Conservation (phyloP, 2,113 vertebrate genomes). For the Mustelus asterias region DNA sequence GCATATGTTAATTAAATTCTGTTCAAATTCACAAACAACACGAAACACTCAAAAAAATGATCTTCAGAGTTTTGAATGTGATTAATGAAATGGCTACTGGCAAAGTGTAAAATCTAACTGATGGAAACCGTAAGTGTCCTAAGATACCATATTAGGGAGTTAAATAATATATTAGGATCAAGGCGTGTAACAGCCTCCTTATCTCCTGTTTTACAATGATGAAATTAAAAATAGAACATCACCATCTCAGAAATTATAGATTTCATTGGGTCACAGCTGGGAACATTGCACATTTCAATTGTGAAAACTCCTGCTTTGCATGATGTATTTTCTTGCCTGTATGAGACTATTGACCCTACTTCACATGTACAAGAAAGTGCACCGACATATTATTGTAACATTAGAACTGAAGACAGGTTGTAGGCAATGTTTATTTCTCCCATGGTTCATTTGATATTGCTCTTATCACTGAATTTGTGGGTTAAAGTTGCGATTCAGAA, state of each 20-base stretch:
- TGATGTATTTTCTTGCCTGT: background rate
- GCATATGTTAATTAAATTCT: constrained; percentile 27
- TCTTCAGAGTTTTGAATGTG: background rate
- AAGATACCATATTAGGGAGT: background rate
- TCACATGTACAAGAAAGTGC: background rate
- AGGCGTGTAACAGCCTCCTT: background rate
- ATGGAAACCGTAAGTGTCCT: background rate
- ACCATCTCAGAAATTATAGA: background rate
- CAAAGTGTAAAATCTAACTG: constrained; percentile 13
- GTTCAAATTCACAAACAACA: constrained; percentile 28
- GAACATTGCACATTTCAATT: background rate
- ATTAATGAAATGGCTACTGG: background rate
- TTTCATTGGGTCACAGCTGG: background rate
- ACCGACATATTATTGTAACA: background rate
- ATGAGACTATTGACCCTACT: background rate
- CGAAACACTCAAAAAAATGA: background rate
- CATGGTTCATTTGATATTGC: background rate
- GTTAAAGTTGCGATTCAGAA: background rate
- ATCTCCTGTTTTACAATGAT: background rate
- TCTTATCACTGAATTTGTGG: background rate
- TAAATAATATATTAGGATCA: constrained; percentile 18
- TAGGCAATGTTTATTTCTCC: background rate
- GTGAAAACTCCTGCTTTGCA: no score
- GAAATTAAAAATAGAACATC: background rate
- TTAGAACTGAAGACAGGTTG: background rate